phyloP scores from a whole-genome alignment of 1,140 invertebrate genomes.

The Trypoxylus dichotomus region DNA sequence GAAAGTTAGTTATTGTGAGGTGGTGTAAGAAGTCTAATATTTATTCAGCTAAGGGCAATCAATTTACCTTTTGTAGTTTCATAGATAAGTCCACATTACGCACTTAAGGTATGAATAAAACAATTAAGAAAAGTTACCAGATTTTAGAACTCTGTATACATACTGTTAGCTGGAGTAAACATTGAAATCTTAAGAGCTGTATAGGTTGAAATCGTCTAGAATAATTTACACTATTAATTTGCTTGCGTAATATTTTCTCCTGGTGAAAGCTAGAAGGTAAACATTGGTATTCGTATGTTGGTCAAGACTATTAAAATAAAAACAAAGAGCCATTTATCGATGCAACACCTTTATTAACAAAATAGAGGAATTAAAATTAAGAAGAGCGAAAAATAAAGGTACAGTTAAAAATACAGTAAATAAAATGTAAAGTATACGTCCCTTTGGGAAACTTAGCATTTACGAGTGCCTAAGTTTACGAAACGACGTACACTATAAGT shows the following conservation, averaged over 20 bases:
- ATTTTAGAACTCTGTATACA: neutral
- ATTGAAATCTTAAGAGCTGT: neutral
- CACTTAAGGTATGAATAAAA: neutral
- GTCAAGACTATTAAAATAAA: constrained; percentile 1
- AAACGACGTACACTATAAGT: constrained; percentile 29
- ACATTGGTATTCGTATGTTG: neutral
- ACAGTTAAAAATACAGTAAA: constrained; percentile 30
- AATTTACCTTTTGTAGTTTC: too few relatives aligned
- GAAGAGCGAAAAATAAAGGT: neutral
- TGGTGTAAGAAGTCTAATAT: too few relatives aligned
- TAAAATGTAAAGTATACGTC: neutral
- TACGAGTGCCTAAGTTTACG: neutral
- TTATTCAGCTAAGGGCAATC: too few relatives aligned
- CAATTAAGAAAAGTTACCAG: neutral
- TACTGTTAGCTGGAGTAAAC: neutral
- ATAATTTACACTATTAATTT: neutral
- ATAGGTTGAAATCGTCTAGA: neutral
- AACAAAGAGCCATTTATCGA: constrained; percentile 12
- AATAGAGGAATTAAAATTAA: constrained; percentile 26
- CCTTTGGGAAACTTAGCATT: constrained; percentile 9
- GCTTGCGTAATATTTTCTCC: neutral
- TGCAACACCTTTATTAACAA: constrained; percentile 38
- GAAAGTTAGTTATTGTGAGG: too few relatives aligned
- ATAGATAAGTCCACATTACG: too few relatives aligned
- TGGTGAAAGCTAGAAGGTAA: neutral